phyloP scores from a whole-genome alignment of 2,888 invertebrate genomes.

The Archips crataeganus region DNA sequence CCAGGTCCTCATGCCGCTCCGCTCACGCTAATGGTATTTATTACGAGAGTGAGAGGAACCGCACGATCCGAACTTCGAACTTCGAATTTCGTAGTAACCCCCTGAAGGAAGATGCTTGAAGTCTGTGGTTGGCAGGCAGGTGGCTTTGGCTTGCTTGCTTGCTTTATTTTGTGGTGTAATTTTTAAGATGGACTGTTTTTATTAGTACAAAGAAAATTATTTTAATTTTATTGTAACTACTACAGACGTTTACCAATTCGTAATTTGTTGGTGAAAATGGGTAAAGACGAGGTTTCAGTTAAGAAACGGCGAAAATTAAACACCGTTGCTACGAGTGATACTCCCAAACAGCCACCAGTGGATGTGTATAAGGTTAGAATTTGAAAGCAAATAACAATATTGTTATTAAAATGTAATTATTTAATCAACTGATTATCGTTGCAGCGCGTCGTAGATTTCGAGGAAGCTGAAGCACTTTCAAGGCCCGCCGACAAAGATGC shows the following conservation, averaged over 20 bases:
- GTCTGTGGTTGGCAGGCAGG: too few species aligned
- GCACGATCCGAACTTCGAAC: too few species aligned
- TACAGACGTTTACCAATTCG: background rate
- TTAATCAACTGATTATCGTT: conserved; percentile 47
- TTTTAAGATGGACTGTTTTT: background rate
- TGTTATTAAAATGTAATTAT: conserved; percentile 1
- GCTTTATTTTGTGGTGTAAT: too few species aligned
- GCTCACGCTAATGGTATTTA: too few species aligned
- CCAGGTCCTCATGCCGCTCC: too few species aligned
- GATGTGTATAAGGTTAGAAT: conserved; percentile 87
- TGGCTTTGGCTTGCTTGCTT: too few species aligned
- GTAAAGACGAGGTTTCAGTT: conserved; percentile 78
- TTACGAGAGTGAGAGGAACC: too few species aligned
- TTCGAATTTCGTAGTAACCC: too few species aligned
- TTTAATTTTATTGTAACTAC: background rate
- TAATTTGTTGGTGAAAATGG: conserved; percentile 57
- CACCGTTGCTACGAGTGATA: conserved; percentile 67
- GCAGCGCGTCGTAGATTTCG: conserved; percentile 89
- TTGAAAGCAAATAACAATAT: background rate
- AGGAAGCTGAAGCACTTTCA: conserved; percentile 90
- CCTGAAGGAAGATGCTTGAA: too few species aligned
- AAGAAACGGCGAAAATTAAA: conserved; percentile 86
- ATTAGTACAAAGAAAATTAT: background rate
- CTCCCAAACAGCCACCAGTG: conserved; percentile 73
- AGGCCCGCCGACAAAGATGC: conserved; percentile 90